Conservation (phyloP, 2,888 invertebrate genomes). For the Catocala nupta region DNA sequence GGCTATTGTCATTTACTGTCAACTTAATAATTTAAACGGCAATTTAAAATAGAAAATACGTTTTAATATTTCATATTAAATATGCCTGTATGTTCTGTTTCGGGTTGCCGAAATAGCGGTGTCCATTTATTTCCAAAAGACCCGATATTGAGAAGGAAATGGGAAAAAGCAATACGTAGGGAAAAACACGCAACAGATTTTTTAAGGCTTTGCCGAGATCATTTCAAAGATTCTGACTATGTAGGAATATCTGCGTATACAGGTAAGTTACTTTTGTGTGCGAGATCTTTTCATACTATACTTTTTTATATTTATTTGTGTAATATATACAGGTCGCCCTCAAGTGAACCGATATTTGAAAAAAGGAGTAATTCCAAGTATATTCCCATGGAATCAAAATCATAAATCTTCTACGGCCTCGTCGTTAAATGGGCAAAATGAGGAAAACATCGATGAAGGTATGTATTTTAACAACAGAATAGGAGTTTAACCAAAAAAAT, state of each 20-base stretch:
- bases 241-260: constrained; percentile 6
- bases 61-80: background rate
- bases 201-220: constrained; percentile 19
- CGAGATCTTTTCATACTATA: background rate
- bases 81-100: constrained; percentile 19
- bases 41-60: no score
- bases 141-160: constrained; percentile 22
- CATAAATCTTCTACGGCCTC: background rate
- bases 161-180: constrained; percentile 26
- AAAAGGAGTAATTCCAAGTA: constrained; percentile 21
- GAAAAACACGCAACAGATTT: constrained; percentile 14
- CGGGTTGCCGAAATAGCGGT: constrained; percentile 19
- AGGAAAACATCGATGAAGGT: background rate
- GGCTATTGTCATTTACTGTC: constrained; percentile 3
- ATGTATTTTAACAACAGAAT: background rate
- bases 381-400: constrained; percentile 21
- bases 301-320: no score
- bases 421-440: background rate
- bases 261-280: background rate
- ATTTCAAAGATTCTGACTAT: constrained; percentile 18
- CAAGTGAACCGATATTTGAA: constrained; percentile 20
- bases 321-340: background rate
- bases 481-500: no score
- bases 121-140: constrained; percentile 28
- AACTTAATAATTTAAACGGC: background rate